Evolutionary conservation across 2,888 invertebrate genomes (phyloP).

Genomic region (Tipula vernalis): DNA sequence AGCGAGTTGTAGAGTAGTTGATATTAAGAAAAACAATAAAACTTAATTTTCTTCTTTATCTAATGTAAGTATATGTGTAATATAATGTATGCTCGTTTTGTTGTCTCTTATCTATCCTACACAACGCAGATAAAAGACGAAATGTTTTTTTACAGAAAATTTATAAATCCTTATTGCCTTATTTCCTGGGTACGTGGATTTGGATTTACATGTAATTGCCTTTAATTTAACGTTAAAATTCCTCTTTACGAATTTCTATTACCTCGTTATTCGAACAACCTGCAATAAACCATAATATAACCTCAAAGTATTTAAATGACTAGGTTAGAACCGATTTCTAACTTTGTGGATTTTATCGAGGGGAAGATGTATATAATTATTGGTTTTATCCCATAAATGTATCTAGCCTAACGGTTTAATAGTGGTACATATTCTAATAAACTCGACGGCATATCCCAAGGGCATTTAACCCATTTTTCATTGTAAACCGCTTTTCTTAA

Average conservation of each 20-base stretch:
- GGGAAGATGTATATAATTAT: not conserved
- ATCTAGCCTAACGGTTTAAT: not conserved
- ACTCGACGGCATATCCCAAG: not conserved
- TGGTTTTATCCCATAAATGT: not conserved
- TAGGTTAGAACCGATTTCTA: not conserved
- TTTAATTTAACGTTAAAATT: not conserved
- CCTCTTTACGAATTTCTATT: not conserved
- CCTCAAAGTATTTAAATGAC: not conserved
- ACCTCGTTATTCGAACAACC: not conserved
- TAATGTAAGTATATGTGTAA: not conserved
- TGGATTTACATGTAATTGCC: not conserved
- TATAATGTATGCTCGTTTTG: not conserved
- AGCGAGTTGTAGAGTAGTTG: no score
- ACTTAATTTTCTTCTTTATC: not conserved
- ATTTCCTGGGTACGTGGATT: not conserved
- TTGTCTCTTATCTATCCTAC: not conserved
- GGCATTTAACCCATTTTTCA: not conserved
- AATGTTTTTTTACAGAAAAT: not conserved
- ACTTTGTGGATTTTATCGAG: not conserved
- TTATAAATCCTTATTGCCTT: not conserved
- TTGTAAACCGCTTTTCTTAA: not conserved
- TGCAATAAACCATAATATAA: not conserved
- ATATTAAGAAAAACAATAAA: not conserved
- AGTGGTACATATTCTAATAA: not conserved
- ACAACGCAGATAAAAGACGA: not conserved